Base-by-base conservation (phyloP, 2,888 invertebrate species). In the Sussaba pulchella region DNA sequence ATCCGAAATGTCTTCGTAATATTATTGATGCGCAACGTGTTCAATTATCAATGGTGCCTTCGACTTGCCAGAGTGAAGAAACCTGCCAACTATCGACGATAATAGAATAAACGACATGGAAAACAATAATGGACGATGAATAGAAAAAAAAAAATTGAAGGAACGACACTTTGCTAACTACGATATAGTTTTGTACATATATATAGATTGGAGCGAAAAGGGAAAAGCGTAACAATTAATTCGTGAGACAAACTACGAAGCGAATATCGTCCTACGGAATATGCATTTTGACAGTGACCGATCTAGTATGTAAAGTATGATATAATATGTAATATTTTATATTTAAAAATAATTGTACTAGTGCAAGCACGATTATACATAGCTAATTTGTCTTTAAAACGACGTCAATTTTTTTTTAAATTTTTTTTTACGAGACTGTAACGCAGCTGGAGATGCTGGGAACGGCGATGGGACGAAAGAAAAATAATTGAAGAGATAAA, bases 41-140 rank as follows among this genome's bases (percentile, higher is more conserved):
- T 81, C 85, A 88, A 82, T 87, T 84, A 85, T 85, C 84, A 88
- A 89, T 89, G 90, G 91, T 91, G 91, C 91, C 90, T 91, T 91
- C 88, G 84, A 91, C 91, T 90, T 91, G 91, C 90, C 91, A 77
- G 87, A 89, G 87, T 87, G 88, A 87, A 87, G 87, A 88, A 83
- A 81, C 74, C 82, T 82, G 63, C 47, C 76, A 41, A 52, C 69
- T 73, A 70, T 73, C 66, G 67, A 81, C 69, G 63, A 77, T 74
- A 50, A 63, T 39, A 57, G 54, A 59, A 21, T 26, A 41, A 72
- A 24, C 41, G 2, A 41, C 71, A 59, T 54, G 19, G 31, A 31
- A 45, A 52, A 50, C 52, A 36, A 59, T 12, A 26, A 86, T 81
- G 84, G 87, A 89, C 88, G 88, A 87, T 88, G 87, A 87, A 85